phyloP scores from a whole-genome alignment of 2,888 invertebrate genomes.

The Andrena trimmerana region DNA sequence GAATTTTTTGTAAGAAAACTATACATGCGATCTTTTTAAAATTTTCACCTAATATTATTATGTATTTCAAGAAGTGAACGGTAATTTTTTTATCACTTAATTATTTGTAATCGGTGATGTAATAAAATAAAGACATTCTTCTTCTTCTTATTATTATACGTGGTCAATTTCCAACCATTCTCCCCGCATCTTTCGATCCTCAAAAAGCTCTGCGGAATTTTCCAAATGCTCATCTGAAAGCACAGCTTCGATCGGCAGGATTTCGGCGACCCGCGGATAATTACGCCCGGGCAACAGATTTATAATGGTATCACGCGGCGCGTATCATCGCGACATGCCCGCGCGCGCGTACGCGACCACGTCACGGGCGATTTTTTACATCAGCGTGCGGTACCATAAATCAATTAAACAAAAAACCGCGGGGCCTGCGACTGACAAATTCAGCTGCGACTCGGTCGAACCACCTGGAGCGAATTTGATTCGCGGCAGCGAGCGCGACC shows the following conservation, averaged over 20 bases:
- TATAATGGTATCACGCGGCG: slow-evolving; percentile 37
- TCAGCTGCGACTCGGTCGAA: slow-evolving; percentile 58
- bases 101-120: too few species aligned
- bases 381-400: slow-evolving; percentile 57
- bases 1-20: too few species aligned
- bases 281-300: slow-evolving; percentile 34
- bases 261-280: slow-evolving; percentile 3
- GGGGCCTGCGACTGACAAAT: slow-evolving; percentile 63
- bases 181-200: too few species aligned
- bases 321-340: slow-evolving; percentile 28
- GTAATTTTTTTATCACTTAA: too few species aligned
- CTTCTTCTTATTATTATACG: too few species aligned
- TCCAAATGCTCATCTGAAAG: not conserved
- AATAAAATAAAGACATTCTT: too few species aligned
- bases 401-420: slow-evolving; percentile 67
- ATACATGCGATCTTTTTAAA: too few species aligned
- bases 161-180: too few species aligned
- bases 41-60: too few species aligned
- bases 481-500: slow-evolving; percentile 31
- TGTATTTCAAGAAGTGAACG: too few species aligned
- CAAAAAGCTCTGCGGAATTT: not conserved
- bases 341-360: slow-evolving; percentile 20
- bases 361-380: slow-evolving; percentile 63
- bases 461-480: slow-evolving; percentile 62
- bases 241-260: not conserved